Percentiles rank a stretch among this genome's conserved stretches.
phyloP scores from a whole-genome alignment of 2,113 vertebrate species.

The Addax nasomaculatus region DNA sequence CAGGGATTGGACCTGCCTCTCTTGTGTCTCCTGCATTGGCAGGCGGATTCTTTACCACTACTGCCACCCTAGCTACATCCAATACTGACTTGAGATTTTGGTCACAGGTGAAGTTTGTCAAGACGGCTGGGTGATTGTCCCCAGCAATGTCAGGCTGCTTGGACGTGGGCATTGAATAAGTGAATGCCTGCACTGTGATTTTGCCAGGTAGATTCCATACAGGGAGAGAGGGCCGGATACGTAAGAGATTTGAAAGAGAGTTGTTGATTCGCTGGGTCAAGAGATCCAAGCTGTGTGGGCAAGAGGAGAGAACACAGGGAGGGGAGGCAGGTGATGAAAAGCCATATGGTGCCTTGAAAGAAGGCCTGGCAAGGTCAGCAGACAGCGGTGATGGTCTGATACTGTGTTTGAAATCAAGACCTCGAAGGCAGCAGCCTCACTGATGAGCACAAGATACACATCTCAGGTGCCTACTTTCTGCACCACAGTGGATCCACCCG shows the following conservation, averaged over 20 bases:
- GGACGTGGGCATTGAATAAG: background rate
- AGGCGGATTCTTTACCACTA: background rate
- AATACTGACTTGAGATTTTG: background rate
- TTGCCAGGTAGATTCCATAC: background rate
- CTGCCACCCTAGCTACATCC: background rate
- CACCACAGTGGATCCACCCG: background rate
- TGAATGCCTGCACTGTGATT: background rate
- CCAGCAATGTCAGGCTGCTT: background rate
- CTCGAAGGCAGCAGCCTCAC: background rate
- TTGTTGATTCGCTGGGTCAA: background rate
- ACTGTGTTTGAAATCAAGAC: background rate
- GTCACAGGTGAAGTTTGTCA: background rate
- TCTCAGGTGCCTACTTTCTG: background rate
- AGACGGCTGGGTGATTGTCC: background rate
- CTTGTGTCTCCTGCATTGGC: background rate
- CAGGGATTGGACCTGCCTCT: background rate
- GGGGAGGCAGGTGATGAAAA: background rate
- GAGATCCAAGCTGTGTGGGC: background rate
- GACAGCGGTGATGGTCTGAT: background rate
- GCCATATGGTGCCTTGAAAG: background rate
- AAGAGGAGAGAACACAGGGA: background rate
- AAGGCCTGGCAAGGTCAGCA: background rate
- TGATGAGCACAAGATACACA: too few relatives aligned
- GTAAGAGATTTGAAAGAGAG: background rate
- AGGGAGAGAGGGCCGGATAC: background rate